Evolutionary conservation across 2,888 invertebrate species (phyloP), one percentile per base, ranked within the genome.

Genomic region (Parthenolecanium corni): DNA sequence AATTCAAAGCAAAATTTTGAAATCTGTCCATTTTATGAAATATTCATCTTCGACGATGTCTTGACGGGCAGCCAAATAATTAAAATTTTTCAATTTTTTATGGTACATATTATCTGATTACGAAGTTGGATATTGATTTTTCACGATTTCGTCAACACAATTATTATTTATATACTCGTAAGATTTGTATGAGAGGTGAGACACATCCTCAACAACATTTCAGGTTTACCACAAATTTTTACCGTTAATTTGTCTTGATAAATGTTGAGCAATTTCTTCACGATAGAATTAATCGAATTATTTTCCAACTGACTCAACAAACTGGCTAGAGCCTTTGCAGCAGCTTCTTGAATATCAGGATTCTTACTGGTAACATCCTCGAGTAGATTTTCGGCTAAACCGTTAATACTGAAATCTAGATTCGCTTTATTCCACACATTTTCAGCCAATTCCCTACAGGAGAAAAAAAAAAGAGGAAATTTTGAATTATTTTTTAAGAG

Each of bases 291-390:
- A 6, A 68, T 64, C 1, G 65, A 42, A 44, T 65, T 65, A 12
- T 66, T 62, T 25, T 64, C 72, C 68, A 84, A 78, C 9, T 76
- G 74, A 44, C 74, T 74, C 31, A 88, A 75, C 1, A 88, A 76
- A 52, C 81, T 78, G 0, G 89, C 86, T 56, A 95, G 76, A 6
- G 92, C 88, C 65, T 80, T 76, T 0, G 94, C 86, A 0, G 89
- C 86, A 1, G 94, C 85, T 67, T 83, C 81, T 72, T 95, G 88
- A 56, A 95, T 81, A 58, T 85, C 83, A 69, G 86, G 83, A 52
- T 89, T 85, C 0, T 86, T 82, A 75, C 92, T 89, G 68, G 85
- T 84, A 42, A 89, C 78, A 72, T 91, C 87, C 20, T 73, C 72
- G 68, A 89, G 78, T 65, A 86, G 71, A 67, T 80, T 77, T 52